Conservation (phyloP, 2,888 invertebrate genomes). For the Cryptocheilus praepositus region DNA sequence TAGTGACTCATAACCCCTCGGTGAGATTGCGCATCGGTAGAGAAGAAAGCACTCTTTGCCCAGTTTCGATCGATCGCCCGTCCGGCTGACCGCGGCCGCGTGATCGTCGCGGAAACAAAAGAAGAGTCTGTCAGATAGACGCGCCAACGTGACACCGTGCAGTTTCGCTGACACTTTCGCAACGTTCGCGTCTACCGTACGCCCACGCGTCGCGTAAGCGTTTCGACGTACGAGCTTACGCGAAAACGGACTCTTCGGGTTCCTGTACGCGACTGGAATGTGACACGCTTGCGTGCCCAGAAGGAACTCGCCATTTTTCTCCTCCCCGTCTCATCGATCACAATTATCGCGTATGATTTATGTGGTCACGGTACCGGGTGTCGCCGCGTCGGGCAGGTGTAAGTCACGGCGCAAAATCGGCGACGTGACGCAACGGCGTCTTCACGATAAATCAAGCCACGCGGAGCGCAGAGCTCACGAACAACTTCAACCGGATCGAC, state of each 20-base stretch:
- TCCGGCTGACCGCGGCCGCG: too few relatives aligned
- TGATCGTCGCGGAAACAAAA: not conserved
- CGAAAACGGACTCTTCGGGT: not conserved
- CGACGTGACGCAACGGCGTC: slow-evolving; percentile 47
- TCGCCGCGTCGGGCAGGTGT: slow-evolving; percentile 44
- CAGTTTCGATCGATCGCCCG: not conserved
- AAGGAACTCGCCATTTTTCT: not conserved
- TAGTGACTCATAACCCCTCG: slow-evolving; percentile 3
- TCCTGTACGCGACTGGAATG: not conserved
- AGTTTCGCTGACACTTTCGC: not conserved
- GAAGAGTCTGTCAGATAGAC: too few relatives aligned
- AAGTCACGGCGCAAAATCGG: slow-evolving; percentile 24
- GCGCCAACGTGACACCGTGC: not conserved
- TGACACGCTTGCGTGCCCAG: too few relatives aligned
- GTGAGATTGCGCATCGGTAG: not conserved
- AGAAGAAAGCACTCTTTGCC: not conserved
- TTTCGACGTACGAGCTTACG: not conserved
- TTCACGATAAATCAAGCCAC: slow-evolving; percentile 49
- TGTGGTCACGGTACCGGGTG: slow-evolving; percentile 18
- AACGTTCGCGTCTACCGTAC: too few relatives aligned
- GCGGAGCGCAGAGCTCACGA: slow-evolving; percentile 20
- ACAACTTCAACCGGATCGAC: slow-evolving; percentile 45
- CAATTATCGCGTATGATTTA: slow-evolving; percentile 37
- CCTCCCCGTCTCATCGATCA: slow-evolving; percentile 9
- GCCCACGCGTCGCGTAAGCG: too few relatives aligned